Evolutionary conservation across 1,140 invertebrate species (phyloP).

Genomic region (Liolophura sinensis): DNA sequence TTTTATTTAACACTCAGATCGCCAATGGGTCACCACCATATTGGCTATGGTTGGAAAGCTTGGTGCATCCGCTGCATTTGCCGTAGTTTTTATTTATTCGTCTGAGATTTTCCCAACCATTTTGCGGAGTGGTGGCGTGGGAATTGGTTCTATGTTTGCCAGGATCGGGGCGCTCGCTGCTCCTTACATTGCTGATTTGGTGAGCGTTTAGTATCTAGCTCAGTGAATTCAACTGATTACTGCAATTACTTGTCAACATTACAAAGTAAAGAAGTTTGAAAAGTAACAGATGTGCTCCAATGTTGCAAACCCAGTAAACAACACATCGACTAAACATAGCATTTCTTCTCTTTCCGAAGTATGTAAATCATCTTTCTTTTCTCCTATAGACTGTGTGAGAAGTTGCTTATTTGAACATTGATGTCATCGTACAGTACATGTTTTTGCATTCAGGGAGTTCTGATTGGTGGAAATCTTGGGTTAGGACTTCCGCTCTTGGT

Average conservation of each 20-base stretch:
- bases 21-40: neutral
- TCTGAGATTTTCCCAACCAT: slow-evolving; percentile 2
- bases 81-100: neutral
- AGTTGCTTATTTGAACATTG: too few relatives aligned
- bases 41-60: slow-evolving; percentile 2
- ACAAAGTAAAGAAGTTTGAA: too few relatives aligned
- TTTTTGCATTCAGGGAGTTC: too few relatives aligned
- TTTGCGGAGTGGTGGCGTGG: neutral
- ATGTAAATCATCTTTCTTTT: too few relatives aligned
- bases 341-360: too few relatives aligned
- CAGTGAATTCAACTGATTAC: too few relatives aligned
- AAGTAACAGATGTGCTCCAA: too few relatives aligned
- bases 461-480: slow-evolving; percentile 30
- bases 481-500: slow-evolving; percentile 33
- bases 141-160: slow-evolving; percentile 1
- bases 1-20: neutral
- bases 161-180: slow-evolving; percentile 1
- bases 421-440: too few relatives aligned
- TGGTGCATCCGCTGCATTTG: neutral
- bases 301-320: too few relatives aligned
- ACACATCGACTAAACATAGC: too few relatives aligned
- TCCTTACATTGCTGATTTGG: neutral
- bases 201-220: neutral
- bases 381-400: too few relatives aligned
- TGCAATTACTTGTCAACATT: too few relatives aligned